Percentiles rank a stretch among this genome's conserved stretches.
phyloP scores from a whole-genome alignment of 64 coral and sea anemone species.

The Montipora cactus region DNA sequence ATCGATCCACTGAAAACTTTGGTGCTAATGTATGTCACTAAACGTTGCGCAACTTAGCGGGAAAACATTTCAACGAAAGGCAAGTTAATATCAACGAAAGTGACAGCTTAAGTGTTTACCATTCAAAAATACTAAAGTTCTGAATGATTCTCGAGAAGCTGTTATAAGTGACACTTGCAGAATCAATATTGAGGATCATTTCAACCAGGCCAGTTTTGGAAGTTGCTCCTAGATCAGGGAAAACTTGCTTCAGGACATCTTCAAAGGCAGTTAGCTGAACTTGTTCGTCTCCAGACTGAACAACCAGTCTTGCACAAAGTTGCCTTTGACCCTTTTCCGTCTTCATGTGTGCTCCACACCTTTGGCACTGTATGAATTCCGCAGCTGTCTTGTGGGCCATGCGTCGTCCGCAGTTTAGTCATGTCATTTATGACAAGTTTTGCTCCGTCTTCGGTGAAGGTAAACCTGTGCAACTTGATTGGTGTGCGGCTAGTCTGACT shows the following conservation, averaged over 20 bases:
- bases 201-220: too few relatives aligned
- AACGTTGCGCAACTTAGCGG: neutral
- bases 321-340: neutral
- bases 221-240: too few relatives aligned
- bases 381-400: neutral
- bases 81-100: too few relatives aligned
- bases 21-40: neutral
- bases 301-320: neutral
- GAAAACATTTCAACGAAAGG: too few relatives aligned
- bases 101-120: too few relatives aligned
- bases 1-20: neutral
- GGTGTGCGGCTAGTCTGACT: slow-evolving; percentile 39
- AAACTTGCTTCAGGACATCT: neutral
- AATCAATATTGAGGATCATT: too few relatives aligned
- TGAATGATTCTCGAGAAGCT: too few relatives aligned
- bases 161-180: too few relatives aligned
- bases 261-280: neutral
- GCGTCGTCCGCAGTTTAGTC: neutral
- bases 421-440: slow-evolving; percentile 53
- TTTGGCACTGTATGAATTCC: neutral
- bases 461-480: slow-evolving; percentile 45
- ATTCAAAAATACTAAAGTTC: too few relatives aligned
- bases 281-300: neutral
- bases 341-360: neutral
- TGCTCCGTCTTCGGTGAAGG: slow-evolving; percentile 21